Evolutionary conservation across 2,113 vertebrate species (phyloP), one percentile per base, ranked within the genome.

Genomic region (Edolisoma coerulescens): DNA sequence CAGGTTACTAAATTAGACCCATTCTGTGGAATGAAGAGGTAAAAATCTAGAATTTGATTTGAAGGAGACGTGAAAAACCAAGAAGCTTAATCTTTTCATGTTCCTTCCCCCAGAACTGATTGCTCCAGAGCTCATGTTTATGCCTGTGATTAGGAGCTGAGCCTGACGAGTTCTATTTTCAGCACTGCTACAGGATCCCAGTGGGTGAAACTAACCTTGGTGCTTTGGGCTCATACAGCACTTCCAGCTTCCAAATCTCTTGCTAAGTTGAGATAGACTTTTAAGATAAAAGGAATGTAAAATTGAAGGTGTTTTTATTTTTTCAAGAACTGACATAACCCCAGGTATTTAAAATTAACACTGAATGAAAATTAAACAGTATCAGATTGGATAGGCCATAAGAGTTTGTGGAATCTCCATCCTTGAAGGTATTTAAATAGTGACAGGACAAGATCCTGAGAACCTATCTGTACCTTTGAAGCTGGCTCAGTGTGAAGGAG

Each of bases 91-190:
- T 93, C 54, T 92, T 91, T 93, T 53, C 24, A 8, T 75, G 37
- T 84, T 93, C 41, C 52, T 93, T 81, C 30, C 27, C 54, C 39
- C 24, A 73, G 88, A 94, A 92, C 52, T 90, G 92, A 95, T 92
- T 93, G 83, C 64, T 95, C 79, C 44, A 44, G 68, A 90, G 73
- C 60, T 95, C 37, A 50, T 81, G 76, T 88, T 95, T 96, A 39
- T 80, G 75, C 1, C 2, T 71, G 68, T 86, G 88, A 94, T 94
- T 87, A 90, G 69, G 64, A 92, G n/a, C 76, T 53, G 68, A 95
- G 68, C 47, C 60, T 86, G 82, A 76, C 1, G 2, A 86, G 70
- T 93, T 94, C 90, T 95, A 89, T 96, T 96, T 95, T 96, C 88
- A 92, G 87, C 59, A 20, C 35, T 37, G 79, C 76, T 84, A 12